A percentile compares a stretch with the other conserved stretches of the same genome.
phyloP scores from a whole-genome alignment of 2,888 invertebrate species.

The Asteroscopus sphinx region DNA sequence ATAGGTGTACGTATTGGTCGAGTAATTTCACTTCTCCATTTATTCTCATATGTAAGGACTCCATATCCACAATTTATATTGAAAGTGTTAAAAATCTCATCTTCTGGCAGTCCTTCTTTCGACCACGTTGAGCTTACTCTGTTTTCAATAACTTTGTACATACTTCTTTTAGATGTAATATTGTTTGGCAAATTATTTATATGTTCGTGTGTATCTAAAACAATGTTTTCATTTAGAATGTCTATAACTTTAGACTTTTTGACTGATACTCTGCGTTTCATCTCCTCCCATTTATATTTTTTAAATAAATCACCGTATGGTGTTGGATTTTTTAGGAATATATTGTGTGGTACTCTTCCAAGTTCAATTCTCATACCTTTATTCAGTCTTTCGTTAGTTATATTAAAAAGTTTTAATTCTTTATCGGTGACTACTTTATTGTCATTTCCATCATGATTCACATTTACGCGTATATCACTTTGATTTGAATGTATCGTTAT shows the following conservation, averaged over 20 bases:
- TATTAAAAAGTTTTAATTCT: constrained; percentile 73
- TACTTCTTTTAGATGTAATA: constrained; percentile 56
- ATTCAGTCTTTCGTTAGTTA: constrained; percentile 73
- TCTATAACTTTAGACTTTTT: constrained; percentile 66
- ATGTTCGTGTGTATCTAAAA: constrained; percentile 64
- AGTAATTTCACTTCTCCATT: constrained; percentile 68
- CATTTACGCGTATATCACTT: constrained; percentile 54
- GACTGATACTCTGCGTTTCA: constrained; percentile 64
- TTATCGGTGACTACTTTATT: constrained; percentile 68
- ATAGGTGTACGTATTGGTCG: constrained; percentile 58
- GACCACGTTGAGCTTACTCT: constrained; percentile 69
- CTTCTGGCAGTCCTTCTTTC: constrained; percentile 64
- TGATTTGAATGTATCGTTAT: constrained; percentile 63
- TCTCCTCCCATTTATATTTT: constrained; percentile 73
- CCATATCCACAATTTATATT: constrained; percentile 64
- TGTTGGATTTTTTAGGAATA: constrained; percentile 78
- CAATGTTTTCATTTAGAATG: constrained; percentile 64
- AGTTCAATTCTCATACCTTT: constrained; percentile 70
- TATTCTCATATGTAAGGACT: constrained; percentile 58
- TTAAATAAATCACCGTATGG: constrained; percentile 69
- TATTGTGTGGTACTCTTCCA: constrained; percentile 70
- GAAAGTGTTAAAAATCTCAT: constrained; percentile 65
- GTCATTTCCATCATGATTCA: constrained; percentile 64
- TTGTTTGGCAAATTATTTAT: constrained; percentile 70
- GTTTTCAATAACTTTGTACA: constrained; percentile 65